Percentiles rank a stretch among this genome's conserved stretches.
These are phyloP conservation scores for Hedya salicella DNA, from an alignment of 2,888 invertebrate genomes.

Conservation along the genomic window DNA sequence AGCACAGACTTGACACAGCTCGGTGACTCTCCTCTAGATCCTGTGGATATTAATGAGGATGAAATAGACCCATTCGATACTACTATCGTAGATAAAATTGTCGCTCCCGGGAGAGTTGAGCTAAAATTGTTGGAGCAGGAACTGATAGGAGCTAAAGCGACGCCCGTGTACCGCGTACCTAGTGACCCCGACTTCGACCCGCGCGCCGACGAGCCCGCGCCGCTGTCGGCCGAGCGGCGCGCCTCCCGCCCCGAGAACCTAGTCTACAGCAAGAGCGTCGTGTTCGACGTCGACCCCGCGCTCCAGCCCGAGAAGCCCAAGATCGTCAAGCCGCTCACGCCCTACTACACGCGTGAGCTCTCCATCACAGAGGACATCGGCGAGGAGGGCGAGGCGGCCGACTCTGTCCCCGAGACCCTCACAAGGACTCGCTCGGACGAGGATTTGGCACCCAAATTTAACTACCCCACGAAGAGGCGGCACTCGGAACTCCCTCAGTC, in stretches of 20 bases:
- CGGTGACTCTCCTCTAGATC: conserved; percentile 88
- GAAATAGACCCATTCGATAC: conserved; percentile 95
- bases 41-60: conserved; percentile 81
- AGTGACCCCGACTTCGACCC: conserved; percentile 94
- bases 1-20: conserved; percentile 90
- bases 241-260: conserved; percentile 88
- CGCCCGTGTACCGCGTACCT: conserved; percentile 73
- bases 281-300: conserved; percentile 77
- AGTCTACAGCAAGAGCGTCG: conserved; percentile 78
- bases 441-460: conserved; percentile 84
- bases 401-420: conserved; percentile 86
- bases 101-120: conserved; percentile 91
- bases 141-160: conserved; percentile 83
- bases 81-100: conserved; percentile 88
- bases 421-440: conserved; percentile 87
- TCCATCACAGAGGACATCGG: conserved; percentile 83
- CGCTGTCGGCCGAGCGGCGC: conserved; percentile 77
- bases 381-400: conserved; percentile 87
- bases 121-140: conserved; percentile 92
- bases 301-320: conserved; percentile 86
- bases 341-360: conserved; percentile 89
- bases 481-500: conserved; percentile 80
- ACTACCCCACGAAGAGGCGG: conserved; percentile 71
- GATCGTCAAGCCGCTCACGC: conserved; percentile 90
- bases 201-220: conserved; percentile 86